Evolutionary conservation across 2,113 vertebrate species (phyloP).

Genomic region (rat (Rattus norvegicus)): DNA sequence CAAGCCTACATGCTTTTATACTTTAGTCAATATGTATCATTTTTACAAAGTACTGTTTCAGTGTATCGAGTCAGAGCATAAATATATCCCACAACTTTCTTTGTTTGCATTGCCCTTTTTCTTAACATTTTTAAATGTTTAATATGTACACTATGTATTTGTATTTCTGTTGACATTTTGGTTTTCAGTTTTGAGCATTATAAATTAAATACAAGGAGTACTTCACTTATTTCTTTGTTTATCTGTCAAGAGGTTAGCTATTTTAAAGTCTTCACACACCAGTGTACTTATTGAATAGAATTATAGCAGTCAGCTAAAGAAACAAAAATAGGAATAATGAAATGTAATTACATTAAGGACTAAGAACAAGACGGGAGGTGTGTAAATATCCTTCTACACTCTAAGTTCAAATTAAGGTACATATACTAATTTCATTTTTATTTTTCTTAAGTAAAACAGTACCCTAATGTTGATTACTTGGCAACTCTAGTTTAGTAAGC

Average conservation of each 20-base stretch:
- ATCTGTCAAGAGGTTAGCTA: not conserved
- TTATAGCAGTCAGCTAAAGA: conserved; percentile 9
- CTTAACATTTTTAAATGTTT: not conserved
- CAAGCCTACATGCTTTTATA: not conserved
- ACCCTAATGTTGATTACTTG: not conserved
- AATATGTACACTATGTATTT: not conserved
- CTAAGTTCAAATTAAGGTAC: conserved; percentile 50
- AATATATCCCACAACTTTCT: not conserved
- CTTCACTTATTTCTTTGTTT: conserved; percentile 22
- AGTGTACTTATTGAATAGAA: conserved; percentile 6
- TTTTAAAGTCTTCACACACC: not conserved
- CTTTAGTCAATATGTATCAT: conserved; percentile 7
- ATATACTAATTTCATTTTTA: not conserved
- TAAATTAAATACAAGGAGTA: not conserved
- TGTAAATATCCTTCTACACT: not conserved
- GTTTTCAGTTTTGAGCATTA: not conserved
- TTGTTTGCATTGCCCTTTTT: conserved; percentile 23
- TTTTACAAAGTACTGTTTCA: conserved; percentile 37
- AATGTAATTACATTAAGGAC: not conserved
- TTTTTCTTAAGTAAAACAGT: conserved; percentile 1
- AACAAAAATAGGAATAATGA: conserved; percentile 43
- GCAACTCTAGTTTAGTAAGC: not conserved
- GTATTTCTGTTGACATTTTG: conserved; percentile 13
- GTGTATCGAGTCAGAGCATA: not conserved
- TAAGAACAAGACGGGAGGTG: not conserved